These are phyloP conservation scores for Tychaedon coryphoeus DNA, from an alignment of 2,113 vertebrate genomes.

Conservation along the genomic window DNA sequence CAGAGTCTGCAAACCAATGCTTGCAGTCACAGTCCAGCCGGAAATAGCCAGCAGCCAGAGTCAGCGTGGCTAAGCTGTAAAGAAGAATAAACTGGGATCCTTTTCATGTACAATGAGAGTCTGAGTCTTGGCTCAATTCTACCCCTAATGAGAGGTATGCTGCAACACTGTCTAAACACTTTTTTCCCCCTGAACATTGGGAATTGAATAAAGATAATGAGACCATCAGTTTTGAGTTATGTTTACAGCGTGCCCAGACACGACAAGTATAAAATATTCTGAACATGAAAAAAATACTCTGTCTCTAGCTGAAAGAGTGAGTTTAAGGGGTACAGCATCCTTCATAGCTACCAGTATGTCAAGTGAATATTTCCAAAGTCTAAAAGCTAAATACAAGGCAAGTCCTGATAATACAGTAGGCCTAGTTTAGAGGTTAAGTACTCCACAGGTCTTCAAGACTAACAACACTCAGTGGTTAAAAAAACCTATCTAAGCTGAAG, in stretches of 20 bases:
- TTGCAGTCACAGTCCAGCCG: no score
- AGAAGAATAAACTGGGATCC: no score
- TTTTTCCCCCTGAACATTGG: fast-evolving
- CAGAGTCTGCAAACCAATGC: no score
- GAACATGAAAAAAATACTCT: background rate
- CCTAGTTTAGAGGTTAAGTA: background rate
- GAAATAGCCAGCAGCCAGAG: no score
- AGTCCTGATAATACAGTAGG: background rate
- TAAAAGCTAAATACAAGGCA: background rate
- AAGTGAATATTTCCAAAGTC: background rate
- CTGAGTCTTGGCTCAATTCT: no score
- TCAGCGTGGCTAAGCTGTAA: no score
- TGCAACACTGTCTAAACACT: background rate
- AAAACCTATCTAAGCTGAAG: background rate
- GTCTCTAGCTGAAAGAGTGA: background rate
- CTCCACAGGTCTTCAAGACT: background rate
- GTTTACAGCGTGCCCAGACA: background rate
- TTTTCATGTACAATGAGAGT: no score
- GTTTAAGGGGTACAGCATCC: background rate
- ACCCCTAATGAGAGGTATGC: no score
- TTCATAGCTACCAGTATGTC: background rate
- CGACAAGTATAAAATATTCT: background rate
- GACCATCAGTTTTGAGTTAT: background rate
- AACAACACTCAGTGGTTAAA: background rate
- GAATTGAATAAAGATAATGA: background rate